Base-by-base conservation (phyloP, 2,797 vertebrate species). In the Sebastes variabilis region DNA sequence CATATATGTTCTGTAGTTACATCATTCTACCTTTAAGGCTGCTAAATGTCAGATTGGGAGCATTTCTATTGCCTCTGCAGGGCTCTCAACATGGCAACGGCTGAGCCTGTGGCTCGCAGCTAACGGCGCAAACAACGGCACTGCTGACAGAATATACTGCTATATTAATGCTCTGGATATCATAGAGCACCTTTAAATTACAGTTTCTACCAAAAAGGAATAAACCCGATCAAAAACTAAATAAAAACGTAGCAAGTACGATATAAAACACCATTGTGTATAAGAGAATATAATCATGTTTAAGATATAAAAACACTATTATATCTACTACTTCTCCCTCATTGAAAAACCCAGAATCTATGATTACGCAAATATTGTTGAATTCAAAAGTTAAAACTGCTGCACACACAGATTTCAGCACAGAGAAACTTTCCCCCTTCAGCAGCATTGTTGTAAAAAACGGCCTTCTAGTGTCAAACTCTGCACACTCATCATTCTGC, bases 11-110 rank as follows among this genome's bases (percentile, higher is more conserved):
- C 13, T 29, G 12, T 29, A 32, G 7, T 55, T 29, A 22, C 6
- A 34, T 62, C 6, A 4, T 5, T 55, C 4, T 0, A 13, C 5
- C 4, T 58, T 59, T 60, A 2, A 18, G 6, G 16, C 0, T 46
- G 0, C 42, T 8, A 46, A 46, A 8, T 46, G 42, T 46, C 0
- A 46, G 42, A 46, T 46, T 46, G 16, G 7, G 16, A 46, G 42
- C 16, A 46, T 46, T 46, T 46, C 6, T 8, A 18, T 46, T 46
- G 42, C 42, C 42, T 46, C 16, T 18, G 42, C 42, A 46, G 0
- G 16, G 16, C 42, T 46, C 16, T 18, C 42, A 16, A 46, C 0
- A 46, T 7, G 42, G 42, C 6, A 0, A 18, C 6, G 42, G 42
- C 42, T 46, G 42, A 46, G 42, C 42, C 42, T 8, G 16, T 8